phyloP scores from a whole-genome alignment of 35 echinoderm and acorn worm species.

The Ptychodera flava region DNA sequence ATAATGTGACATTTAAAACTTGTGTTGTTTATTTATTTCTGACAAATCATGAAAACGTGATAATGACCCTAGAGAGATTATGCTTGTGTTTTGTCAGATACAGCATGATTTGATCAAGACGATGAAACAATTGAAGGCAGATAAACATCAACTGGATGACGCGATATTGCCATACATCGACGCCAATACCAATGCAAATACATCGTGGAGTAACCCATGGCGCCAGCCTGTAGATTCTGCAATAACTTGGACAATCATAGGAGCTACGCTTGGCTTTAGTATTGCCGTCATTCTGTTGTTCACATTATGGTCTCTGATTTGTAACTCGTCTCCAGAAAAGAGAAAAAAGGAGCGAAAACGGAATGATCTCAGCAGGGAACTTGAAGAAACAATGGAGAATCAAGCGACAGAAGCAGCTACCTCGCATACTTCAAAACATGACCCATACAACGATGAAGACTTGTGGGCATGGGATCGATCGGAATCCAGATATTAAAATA shows the following conservation, averaged over 20 bases:
- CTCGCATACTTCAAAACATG: neutral
- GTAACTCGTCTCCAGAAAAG: neutral
- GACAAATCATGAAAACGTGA: too few relatives aligned
- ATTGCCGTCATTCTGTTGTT: neutral
- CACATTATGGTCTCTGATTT: neutral
- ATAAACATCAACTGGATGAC: too few relatives aligned
- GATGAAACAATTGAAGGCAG: too few relatives aligned
- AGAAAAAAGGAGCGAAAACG: neutral
- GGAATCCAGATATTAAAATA: neutral
- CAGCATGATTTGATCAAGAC: too few relatives aligned
- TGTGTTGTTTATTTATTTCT: too few relatives aligned
- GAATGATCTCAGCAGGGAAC: neutral
- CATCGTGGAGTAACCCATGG: neutral
- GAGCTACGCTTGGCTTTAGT: neutral
- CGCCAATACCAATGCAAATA: too few relatives aligned
- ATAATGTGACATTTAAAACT: too few relatives aligned
- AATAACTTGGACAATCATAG: neutral
- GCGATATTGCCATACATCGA: too few relatives aligned
- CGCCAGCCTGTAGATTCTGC: neutral
- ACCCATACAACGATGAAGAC: neutral
- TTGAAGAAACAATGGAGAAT: neutral
- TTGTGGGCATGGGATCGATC: neutral
- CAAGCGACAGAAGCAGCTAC: neutral
- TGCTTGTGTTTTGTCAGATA: too few relatives aligned
- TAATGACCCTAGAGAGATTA: too few relatives aligned